Conservation (phyloP, 2,888 invertebrate species). For the Willowsia nigromaculata region DNA sequence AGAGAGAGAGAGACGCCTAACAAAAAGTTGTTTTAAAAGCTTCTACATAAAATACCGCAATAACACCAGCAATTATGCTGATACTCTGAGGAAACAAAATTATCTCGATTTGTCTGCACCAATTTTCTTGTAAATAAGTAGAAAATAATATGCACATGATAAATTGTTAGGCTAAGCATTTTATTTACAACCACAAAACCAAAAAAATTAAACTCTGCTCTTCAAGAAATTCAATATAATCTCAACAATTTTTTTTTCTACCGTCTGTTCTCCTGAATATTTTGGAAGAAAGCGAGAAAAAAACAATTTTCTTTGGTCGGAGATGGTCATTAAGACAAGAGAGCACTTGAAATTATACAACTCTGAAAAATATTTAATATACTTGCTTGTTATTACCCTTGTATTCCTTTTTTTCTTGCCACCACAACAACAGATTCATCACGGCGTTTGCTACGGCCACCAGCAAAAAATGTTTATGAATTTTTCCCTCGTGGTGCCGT, state of each 20-base stretch:
- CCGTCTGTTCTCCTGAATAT: too few relatives aligned
- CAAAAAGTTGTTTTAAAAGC: not conserved
- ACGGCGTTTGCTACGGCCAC: not conserved
- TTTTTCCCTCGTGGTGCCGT: not conserved
- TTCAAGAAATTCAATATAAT: too few relatives aligned
- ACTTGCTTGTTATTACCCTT: not conserved
- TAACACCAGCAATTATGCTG: not conserved
- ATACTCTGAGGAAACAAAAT: not conserved
- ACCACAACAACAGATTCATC: not conserved
- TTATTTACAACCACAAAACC: not conserved
- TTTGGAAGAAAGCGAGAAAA: not conserved
- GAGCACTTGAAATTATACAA: constrained; percentile 42
- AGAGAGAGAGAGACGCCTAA: not conserved
- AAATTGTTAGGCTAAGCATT: too few relatives aligned
- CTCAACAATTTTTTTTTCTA: too few relatives aligned
- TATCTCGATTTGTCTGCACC: not conserved
- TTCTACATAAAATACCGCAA: too few relatives aligned
- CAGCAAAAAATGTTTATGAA: not conserved
- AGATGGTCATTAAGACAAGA: constrained; percentile 59
- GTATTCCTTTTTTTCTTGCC: not conserved
- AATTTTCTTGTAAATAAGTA: not conserved
- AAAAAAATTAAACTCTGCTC: not conserved
- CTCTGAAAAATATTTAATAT: constrained; percentile 15
- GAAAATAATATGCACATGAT: not conserved
- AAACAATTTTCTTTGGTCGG: not conserved